These are phyloP conservation scores for Myotis myotis DNA, from an alignment of 2,797 vertebrate genomes.

Conservation along the genomic window DNA sequence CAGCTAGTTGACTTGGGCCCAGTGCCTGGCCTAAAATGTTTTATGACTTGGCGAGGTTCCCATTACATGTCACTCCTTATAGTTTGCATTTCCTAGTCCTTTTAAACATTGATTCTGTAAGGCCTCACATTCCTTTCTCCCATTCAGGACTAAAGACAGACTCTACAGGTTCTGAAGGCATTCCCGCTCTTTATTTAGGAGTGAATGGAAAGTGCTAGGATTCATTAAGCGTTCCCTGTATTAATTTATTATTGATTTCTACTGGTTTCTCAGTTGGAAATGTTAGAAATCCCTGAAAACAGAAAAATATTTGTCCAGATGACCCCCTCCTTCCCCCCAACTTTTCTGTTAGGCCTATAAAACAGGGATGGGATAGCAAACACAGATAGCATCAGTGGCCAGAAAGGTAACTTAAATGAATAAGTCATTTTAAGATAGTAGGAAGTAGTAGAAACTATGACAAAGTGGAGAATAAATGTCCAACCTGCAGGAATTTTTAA, in stretches of 20 bases:
- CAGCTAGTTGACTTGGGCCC: constrained; percentile 64
- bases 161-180: background rate
- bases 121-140: constrained; percentile 51
- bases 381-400: background rate
- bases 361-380: background rate
- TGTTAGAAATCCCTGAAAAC: background rate
- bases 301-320: background rate
- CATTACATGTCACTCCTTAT: constrained; percentile 62
- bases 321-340: background rate
- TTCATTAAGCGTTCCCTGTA: background rate
- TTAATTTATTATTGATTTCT: constrained; percentile 26
- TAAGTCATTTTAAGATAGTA: background rate
- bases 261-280: constrained; percentile 15
- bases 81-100: constrained; percentile 60
- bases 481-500: background rate
- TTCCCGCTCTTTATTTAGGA: background rate
- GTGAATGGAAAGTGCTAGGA: constrained; percentile 43
- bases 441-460: background rate
- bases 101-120: constrained; percentile 54
- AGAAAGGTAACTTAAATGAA: background rate
- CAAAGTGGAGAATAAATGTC: background rate
- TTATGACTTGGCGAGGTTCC: constrained; percentile 74
- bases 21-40: constrained; percentile 63
- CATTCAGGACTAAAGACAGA: constrained; percentile 37
- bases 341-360: background rate